Evolutionary conservation across 2,888 invertebrate species (phyloP), one percentile per base, ranked within the genome.

Genomic region (Andrena bicolor): DNA sequence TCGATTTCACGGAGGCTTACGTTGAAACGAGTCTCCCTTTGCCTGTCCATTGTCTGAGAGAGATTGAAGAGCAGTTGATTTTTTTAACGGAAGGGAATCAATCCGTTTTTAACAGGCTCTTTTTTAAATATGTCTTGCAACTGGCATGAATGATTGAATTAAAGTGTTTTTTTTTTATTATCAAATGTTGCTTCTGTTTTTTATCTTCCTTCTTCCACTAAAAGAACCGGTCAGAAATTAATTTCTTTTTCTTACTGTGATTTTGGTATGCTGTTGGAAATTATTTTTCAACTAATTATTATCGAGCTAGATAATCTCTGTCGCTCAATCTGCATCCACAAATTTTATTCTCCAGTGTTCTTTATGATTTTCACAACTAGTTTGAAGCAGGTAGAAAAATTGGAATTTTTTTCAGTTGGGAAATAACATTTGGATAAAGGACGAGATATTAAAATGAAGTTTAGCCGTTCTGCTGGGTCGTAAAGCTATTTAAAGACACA

Each of bases 1-100:
- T 79, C 78, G 76, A 79, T 79, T 76, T 69, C 78, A 69, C 69
- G 69, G 74, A 20, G 28, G 74, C 66, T 77, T 74, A 74, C 35
- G 74, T 49, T 28, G 20, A 63, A 63, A 41, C 78, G 74, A 48
- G 68, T 13, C 60, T 26, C 56, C 48, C 2, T 41, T 1, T 48
- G 61, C 28, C 26, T 23, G 56, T 23, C 23, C 10, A 8, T 10
- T 56, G 66, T 23, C 28, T 20, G 23, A 1, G 61, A 53, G 26
- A 30, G 28, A 20, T 53, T 16, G 28, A 74, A 68, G 61, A 74
- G 51, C 61, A 66, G 61, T 74, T 65, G 60, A 74, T 66, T 60
- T 41, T 23, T 49, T n/a, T 1, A 5, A 6, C 23, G 32, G 26
- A 32, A 8, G 26, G 16, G 2, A 26, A 26, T 10, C 41, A 65